A percentile compares a stretch with the other conserved stretches of the same genome.
phyloP scores from a whole-genome alignment of 2,797 vertebrate species.

The Chaunax sp. region DNA sequence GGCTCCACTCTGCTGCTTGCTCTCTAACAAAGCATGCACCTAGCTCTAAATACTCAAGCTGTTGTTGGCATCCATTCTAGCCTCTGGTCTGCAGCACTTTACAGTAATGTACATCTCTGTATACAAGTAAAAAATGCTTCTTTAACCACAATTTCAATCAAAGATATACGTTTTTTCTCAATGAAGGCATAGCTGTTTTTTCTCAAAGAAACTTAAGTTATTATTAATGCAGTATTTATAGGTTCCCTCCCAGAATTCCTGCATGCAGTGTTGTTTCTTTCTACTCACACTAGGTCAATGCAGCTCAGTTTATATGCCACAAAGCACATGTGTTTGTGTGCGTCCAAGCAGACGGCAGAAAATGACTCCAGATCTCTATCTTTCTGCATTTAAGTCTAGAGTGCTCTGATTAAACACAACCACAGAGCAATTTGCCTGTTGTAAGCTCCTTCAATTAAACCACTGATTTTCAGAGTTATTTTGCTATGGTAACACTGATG shows the following conservation, averaged over 20 bases:
- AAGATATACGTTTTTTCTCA: slow-evolving; percentile 14
- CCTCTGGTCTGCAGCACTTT: slow-evolving; percentile 14
- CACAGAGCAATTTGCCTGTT: slow-evolving; percentile 77
- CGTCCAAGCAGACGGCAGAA: slow-evolving; percentile 82
- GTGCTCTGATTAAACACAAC: slow-evolving; percentile 82
- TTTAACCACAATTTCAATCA: slow-evolving; percentile 1
- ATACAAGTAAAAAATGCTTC: slow-evolving; percentile 8
- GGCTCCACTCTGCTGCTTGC: slow-evolving; percentile 32
- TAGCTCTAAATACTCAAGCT: slow-evolving; percentile 40
- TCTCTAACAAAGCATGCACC: slow-evolving; percentile 40
- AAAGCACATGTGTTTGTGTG: slow-evolving; percentile 82
- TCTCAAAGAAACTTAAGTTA: slow-evolving; percentile 1
- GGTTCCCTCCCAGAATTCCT: slow-evolving; percentile 38
- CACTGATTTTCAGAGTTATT: slow-evolving; percentile 77
- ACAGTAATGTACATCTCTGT: slow-evolving; percentile 10
- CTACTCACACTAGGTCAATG: slow-evolving; percentile 33
- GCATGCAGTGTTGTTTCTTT: slow-evolving; percentile 53
- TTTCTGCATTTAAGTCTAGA: slow-evolving; percentile 77
- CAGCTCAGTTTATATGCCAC: slow-evolving; percentile 66
- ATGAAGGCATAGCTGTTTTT: slow-evolving; percentile 18
- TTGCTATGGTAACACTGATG: slow-evolving; percentile 76
- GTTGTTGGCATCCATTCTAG: slow-evolving; percentile 30
- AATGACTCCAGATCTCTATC: slow-evolving; percentile 83
- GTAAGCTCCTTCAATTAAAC: slow-evolving; percentile 72
- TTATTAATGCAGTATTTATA: slow-evolving; percentile 47